These are phyloP conservation scores for Calliopum simillimum DNA, from an alignment of 2,888 invertebrate species.

Conservation along the genomic window DNA sequence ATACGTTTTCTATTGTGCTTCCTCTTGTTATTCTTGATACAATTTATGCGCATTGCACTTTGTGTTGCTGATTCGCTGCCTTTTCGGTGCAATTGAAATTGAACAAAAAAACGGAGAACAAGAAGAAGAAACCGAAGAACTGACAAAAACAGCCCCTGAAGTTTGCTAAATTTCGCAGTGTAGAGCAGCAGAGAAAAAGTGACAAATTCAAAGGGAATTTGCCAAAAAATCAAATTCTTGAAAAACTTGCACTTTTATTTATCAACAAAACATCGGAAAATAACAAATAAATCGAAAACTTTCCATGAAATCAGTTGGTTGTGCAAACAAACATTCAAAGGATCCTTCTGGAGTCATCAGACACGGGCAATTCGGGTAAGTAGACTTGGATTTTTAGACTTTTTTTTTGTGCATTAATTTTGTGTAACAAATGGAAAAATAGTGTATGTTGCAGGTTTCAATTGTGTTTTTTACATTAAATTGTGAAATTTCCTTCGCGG, in stretches of 20 bases:
- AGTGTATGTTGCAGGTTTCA: no score
- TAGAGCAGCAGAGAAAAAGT: constrained; percentile 7
- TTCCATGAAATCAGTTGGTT: constrained; percentile 13
- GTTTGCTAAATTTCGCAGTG: constrained; percentile 23
- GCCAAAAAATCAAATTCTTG: background rate
- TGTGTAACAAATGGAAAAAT: no score
- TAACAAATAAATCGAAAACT: background rate
- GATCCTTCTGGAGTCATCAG: background rate
- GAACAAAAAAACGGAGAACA: background rate
- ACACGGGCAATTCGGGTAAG: no score
- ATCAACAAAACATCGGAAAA: background rate
- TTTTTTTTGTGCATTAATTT: no score
- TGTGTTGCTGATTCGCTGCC: background rate
- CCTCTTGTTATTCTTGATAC: background rate
- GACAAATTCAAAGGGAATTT: constrained; percentile 12
- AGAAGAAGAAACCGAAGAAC: background rate
- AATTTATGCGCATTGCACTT: constrained; percentile 1
- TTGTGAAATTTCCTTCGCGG: no score
- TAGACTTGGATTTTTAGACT: no score
- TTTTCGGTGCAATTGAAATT: constrained; percentile 7
- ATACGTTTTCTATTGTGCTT: background rate
- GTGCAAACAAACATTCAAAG: constrained; percentile 21
- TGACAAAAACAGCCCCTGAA: constrained; percentile 24
- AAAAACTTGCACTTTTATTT: background rate
- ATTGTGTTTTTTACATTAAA: no score